A percentile compares a stretch with the other conserved stretches of the same genome.
phyloP scores from a whole-genome alignment of 1,140 invertebrate species.

The Euborellia annulipes region DNA sequence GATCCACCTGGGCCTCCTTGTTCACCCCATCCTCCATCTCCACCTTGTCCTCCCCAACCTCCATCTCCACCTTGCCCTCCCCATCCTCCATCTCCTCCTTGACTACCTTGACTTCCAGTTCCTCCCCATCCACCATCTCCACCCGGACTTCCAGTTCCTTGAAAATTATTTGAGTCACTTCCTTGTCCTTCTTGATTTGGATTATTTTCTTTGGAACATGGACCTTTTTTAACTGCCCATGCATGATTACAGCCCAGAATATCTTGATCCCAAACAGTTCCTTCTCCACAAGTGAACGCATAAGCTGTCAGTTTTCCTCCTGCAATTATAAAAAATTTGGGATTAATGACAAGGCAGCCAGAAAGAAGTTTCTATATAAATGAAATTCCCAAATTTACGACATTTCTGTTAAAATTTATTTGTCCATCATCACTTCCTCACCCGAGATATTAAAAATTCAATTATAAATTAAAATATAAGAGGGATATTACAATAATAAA shows the following conservation, averaged over 20 bases:
- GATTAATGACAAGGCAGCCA: too few relatives aligned
- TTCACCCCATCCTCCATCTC: not conserved
- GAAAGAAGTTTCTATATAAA: too few relatives aligned
- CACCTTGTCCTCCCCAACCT: not conserved
- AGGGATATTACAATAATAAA: too few relatives aligned
- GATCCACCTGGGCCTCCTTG: not conserved
- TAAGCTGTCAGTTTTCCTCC: constrained; percentile 27
- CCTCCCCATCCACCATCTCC: not conserved
- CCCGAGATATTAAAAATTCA: too few relatives aligned
- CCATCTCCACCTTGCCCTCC: not conserved
- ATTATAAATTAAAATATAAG: too few relatives aligned
- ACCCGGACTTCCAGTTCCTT: not conserved
- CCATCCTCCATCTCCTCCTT: not conserved
- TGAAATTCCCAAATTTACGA: too few relatives aligned
- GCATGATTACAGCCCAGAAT: constrained; percentile 50
- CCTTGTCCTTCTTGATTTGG: not conserved
- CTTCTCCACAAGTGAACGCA: constrained; percentile 48
- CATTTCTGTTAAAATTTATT: too few relatives aligned
- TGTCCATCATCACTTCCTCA: too few relatives aligned
- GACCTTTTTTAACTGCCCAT: constrained; percentile 18
- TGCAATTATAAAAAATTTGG: constrained; percentile 11
- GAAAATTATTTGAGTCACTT: not conserved
- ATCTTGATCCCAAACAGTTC: constrained; percentile 50
- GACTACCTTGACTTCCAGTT: not conserved
- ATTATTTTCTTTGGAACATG: constrained; percentile 22